Conservation (phyloP, 2,113 vertebrate genomes). For the Saguinus midas region DNA sequence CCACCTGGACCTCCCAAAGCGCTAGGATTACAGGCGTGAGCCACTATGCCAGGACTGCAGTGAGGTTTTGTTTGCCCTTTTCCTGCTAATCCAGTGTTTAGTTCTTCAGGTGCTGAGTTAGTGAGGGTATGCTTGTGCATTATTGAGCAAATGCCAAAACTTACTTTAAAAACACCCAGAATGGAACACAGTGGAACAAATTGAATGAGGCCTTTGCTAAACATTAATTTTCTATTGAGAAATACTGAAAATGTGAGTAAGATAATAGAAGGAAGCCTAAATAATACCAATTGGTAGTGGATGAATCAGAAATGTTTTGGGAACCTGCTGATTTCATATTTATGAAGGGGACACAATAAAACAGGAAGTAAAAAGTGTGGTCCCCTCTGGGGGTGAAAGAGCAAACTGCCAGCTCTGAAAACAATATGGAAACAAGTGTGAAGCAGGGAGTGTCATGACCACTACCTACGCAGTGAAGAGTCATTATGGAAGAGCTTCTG, state of each 20-base stretch:
- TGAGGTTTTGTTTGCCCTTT: background rate
- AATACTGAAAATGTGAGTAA: background rate
- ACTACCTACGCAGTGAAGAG: background rate
- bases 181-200: background rate
- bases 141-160: background rate
- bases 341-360: background rate
- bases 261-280: conserved; percentile 48
- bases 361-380: conserved; percentile 14
- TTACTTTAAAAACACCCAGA: background rate
- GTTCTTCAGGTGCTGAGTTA: background rate
- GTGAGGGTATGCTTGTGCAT: background rate
- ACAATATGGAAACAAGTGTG: background rate
- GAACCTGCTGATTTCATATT: background rate
- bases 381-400: background rate
- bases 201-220: background rate
- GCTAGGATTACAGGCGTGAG: no score
- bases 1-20: no score
- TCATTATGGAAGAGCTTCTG: conserved; percentile 10
- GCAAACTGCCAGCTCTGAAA: background rate
- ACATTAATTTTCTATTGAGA: conserved; percentile 5
- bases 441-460: background rate
- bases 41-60: background rate
- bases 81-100: background rate
- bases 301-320: conserved; percentile 46
- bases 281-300: background rate